Conservation (phyloP, 2,797 vertebrate genomes). For the Enteromius fasciolatus region DNA sequence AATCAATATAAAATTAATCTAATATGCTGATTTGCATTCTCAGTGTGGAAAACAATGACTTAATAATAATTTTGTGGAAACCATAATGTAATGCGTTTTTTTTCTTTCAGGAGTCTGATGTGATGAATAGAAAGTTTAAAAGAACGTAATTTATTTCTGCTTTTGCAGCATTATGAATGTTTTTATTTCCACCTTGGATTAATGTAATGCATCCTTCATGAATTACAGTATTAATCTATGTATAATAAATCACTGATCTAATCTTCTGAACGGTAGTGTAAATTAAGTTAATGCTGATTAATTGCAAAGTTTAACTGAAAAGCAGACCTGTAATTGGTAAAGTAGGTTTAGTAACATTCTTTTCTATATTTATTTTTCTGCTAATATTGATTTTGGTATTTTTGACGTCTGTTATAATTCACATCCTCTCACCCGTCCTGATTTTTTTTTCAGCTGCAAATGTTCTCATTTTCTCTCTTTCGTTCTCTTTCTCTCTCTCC, state of each 20-base stretch:
- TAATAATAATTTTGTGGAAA: background rate
- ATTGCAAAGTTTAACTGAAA: background rate
- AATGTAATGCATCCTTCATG: background rate
- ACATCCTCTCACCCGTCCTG: conserved; percentile 9
- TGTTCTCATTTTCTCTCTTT: conserved; percentile 24
- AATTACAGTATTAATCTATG: background rate
- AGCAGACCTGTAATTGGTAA: background rate
- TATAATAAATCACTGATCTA: background rate
- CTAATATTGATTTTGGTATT: conserved; percentile 14
- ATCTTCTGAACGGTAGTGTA: background rate
- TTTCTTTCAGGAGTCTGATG: background rate
- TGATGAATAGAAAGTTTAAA: background rate
- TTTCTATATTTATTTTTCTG: background rate
- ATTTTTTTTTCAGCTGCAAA: conserved; percentile 11
- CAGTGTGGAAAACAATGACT: background rate
- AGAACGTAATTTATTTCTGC: background rate
- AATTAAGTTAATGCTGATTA: background rate
- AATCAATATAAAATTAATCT: background rate
- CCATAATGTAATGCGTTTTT: background rate
- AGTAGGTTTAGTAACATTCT: background rate
- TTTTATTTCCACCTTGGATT: background rate
- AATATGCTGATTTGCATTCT: background rate
- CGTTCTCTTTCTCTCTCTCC: conserved; percentile 28
- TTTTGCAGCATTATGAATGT: background rate
- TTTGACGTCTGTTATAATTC: background rate